Evolutionary conservation across 2,888 invertebrate genomes (phyloP).

Genomic region (Yponomeuta cagnagella): DNA sequence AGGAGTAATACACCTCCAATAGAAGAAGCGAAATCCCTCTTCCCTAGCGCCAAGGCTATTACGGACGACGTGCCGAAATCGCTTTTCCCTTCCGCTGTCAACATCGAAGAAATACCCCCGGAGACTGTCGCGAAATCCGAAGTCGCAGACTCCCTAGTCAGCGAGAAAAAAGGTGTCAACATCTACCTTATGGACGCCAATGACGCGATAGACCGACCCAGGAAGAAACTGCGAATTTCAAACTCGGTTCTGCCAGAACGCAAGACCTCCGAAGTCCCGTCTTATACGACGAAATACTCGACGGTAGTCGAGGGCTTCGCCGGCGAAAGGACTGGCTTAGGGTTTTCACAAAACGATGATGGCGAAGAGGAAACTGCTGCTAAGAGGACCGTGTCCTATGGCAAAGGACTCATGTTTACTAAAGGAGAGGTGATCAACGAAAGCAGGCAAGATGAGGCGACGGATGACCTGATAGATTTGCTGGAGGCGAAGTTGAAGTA

Average conservation of each 20-base stretch:
- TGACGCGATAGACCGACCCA: constrained; percentile 41
- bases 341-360: constrained; percentile 53
- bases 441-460: constrained; percentile 49
- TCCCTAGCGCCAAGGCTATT: constrained; percentile 37
- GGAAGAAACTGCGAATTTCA: constrained; percentile 63
- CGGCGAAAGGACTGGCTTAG: constrained; percentile 65
- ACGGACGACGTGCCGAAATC: constrained; percentile 28
- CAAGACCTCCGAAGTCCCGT: constrained; percentile 43
- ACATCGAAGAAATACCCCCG: constrained; percentile 32
- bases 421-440: constrained; percentile 71
- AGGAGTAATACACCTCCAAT: constrained; percentile 16
- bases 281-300: constrained; percentile 66
- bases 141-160: constrained; percentile 19
- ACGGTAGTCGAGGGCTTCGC: constrained; percentile 62
- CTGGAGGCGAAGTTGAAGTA: constrained; percentile 73
- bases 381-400: constrained; percentile 57
- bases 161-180: constrained; percentile 54
- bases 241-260: constrained; percentile 57
- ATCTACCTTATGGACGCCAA: constrained; percentile 47
- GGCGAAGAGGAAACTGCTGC: constrained; percentile 26
- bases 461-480: constrained; percentile 54
- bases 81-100: constrained; percentile 35
- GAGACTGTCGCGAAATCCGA: constrained; percentile 27
- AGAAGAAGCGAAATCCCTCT: constrained; percentile 31
- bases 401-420: constrained; percentile 57